Percentiles rank a stretch among this genome's conserved stretches.
These are phyloP conservation scores for Junco hyemalis DNA, from an alignment of 2,113 vertebrate species.

Conservation along the genomic window DNA sequence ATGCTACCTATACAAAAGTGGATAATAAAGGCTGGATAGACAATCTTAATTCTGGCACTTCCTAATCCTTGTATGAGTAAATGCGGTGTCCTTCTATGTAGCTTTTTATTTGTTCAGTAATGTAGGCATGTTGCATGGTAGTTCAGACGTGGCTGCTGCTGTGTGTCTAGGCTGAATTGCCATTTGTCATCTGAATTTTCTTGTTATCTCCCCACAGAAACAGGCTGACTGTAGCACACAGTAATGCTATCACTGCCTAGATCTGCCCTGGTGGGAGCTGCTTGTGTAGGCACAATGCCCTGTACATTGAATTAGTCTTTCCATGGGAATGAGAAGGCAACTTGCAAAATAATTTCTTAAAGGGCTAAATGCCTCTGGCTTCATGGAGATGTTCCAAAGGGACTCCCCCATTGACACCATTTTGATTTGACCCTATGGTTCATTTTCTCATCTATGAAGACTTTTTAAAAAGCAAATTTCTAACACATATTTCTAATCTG, in stretches of 20 bases:
- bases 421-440: neutral
- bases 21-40: neutral
- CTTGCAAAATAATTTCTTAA: slow-evolving; percentile 2
- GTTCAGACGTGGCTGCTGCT: neutral
- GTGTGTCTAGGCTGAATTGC: neutral
- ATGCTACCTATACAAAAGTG: neutral
- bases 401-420: neutral
- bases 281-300: neutral
- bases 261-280: neutral
- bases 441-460: neutral
- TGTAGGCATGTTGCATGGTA: neutral
- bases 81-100: neutral
- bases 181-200: neutral
- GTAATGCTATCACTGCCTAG: neutral
- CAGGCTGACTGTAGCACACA: neutral
- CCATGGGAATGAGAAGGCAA: neutral
- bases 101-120: neutral
- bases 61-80: neutral
- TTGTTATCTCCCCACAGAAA: neutral
- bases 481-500: slow-evolving; percentile 12
- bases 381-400: neutral
- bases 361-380: neutral
- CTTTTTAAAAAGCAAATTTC: neutral
- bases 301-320: neutral
- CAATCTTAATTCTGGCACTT: neutral